Base-by-base conservation (phyloP, 2,888 invertebrate species). In the Unio delphinus region DNA sequence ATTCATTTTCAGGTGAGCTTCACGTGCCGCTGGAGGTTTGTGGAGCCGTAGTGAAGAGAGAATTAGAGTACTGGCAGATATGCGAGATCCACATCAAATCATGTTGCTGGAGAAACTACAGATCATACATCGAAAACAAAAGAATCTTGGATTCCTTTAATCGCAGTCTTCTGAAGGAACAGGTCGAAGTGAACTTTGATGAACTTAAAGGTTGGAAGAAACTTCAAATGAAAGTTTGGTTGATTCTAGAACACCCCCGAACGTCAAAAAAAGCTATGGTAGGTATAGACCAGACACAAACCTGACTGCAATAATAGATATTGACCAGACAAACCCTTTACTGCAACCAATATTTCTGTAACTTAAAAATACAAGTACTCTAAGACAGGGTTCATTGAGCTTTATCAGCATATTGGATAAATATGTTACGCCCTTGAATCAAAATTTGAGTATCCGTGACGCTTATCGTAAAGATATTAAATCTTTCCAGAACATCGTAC, bases 11-110 rank as follows among this genome's bases (percentile, higher is more conserved):
- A 86, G 89, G 89, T 64, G 89, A 89, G 75, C 82, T 90, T 17
- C 90, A 90, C 71, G 86, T 89, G 18, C 89, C 89, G 1, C 75
- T 88, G 63, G 88, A 88, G 74, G 88, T 90, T 17, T 90, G 90
- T 68, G 89, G 89, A 5, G 88, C 89, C 17, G 89, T 89, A 26
- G 88, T 89, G 34, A 88, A 88, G 75, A 76, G 89, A 30, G 89
- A 89, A 71, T 76, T 89, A 62, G 88, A 88, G 70, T 89, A 85
- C 79, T 89, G 89, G 89, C 86, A 87, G 70, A 86, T 89, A 28
- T 84, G 87, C 68, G 88, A 88, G 76, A 80, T 81, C 65, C 83
- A 83, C 67, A 88, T 89, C 65, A 86, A 87, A 70, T 86, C 88
- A 4, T 89, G 89, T 72, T 89, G 89, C 73, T 88, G 87, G 88